These are phyloP conservation scores for Micropoecilia bifurca DNA, from an alignment of 2,797 vertebrate genomes.

Conservation along the genomic window DNA sequence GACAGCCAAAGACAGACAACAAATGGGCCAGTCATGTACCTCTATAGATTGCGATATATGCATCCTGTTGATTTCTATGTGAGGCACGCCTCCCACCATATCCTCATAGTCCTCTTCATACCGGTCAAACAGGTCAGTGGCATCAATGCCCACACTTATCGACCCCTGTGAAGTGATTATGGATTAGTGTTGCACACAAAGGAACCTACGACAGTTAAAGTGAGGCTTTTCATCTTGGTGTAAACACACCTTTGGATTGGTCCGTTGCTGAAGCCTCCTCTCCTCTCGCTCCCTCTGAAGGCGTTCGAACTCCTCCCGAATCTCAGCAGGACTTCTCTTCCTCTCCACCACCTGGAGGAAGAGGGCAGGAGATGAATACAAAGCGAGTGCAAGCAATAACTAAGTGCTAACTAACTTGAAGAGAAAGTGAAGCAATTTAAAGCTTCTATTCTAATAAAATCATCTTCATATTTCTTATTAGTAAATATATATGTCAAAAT, in stretches of 20 bases:
- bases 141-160: slow-evolving; percentile 96
- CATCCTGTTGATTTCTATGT: slow-evolving; percentile 98
- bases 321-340: slow-evolving; percentile 93
- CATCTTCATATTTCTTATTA: background rate
- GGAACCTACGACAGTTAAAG: background rate
- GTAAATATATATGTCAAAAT: background rate
- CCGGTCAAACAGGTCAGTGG: slow-evolving; percentile 96
- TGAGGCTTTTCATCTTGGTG: slow-evolving; percentile 7
- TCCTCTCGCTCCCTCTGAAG: slow-evolving; percentile 95
- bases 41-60: slow-evolving; percentile 99
- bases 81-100: slow-evolving; percentile 85
- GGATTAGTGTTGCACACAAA: slow-evolving; percentile 3
- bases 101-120: slow-evolving; percentile 98
- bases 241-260: slow-evolving; percentile 93
- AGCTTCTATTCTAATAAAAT: background rate
- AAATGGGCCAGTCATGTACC: slow-evolving; percentile 71
- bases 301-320: slow-evolving; percentile 96
- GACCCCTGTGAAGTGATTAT: slow-evolving; percentile 85
- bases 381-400: background rate
- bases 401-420: background rate
- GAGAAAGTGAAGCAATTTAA: background rate
- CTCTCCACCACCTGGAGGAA: slow-evolving; percentile 91
- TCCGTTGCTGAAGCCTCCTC: slow-evolving; percentile 93
- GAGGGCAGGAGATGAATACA: slow-evolving; percentile 37
- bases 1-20: background rate